Evolutionary conservation across 1,140 invertebrate species (phyloP).

Genomic region (Brachionus plicatilis): DNA sequence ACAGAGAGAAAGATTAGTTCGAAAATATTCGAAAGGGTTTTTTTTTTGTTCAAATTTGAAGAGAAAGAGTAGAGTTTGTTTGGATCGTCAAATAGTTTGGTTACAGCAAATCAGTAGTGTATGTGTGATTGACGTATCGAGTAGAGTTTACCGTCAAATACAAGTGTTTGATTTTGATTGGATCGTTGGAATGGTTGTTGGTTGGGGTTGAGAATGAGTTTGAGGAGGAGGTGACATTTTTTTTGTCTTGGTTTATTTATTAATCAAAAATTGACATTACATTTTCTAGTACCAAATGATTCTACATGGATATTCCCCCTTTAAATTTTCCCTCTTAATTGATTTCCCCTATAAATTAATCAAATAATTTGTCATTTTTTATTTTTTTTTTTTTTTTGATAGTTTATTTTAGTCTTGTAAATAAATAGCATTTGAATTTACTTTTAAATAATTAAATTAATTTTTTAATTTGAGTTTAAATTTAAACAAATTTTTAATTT

Average conservation of each 20-base stretch:
- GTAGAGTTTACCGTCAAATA: neutral
- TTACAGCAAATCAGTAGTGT: slow-evolving; percentile 16
- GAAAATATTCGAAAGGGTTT: neutral
- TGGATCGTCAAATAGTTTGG: neutral
- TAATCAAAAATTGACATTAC: no score
- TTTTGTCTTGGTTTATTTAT: neutral
- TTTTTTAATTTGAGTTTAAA: no score
- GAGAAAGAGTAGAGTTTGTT: neutral
- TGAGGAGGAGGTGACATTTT: neutral
- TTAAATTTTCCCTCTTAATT: no score
- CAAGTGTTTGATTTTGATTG: slow-evolving; percentile 30
- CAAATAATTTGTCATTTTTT: no score
- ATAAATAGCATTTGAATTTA: no score
- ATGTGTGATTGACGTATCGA: neutral
- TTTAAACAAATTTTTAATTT: no score
- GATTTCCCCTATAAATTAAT: no score
- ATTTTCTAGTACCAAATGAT: no score
- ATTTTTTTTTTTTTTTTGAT: no score
- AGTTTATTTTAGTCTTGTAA: no score
- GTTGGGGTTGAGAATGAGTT: neutral
- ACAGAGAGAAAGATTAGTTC: neutral
- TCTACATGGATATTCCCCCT: no score
- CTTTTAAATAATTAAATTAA: no score
- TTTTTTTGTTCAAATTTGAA: neutral
- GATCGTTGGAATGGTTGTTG: neutral